These are phyloP conservation scores for Oryzias curvinotus DNA, from an alignment of 2,113 vertebrate genomes.

Conservation along the genomic window DNA sequence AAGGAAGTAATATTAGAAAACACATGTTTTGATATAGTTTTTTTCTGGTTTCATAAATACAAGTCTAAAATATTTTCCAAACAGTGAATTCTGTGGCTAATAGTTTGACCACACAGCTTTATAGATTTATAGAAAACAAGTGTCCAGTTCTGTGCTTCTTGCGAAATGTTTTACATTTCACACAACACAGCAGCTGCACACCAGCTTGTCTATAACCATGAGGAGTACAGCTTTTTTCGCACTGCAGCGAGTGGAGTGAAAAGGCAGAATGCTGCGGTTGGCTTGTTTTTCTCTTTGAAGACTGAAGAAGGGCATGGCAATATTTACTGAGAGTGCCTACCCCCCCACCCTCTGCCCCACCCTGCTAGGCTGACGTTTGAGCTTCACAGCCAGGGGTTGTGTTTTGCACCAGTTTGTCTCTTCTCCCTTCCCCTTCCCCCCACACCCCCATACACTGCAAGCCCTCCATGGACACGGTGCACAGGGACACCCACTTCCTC, in stretches of 20 bases:
- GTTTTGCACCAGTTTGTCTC: slow-evolving; percentile 57
- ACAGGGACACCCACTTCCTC: slow-evolving; percentile 74
- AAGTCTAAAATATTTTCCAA: not conserved
- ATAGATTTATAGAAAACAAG: too few species aligned
- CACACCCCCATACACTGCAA: slow-evolving; percentile 12
- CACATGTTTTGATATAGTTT: too few species aligned
- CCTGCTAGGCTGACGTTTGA: slow-evolving; percentile 64
- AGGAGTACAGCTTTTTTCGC: slow-evolving; percentile 37
- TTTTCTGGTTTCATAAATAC: slow-evolving; percentile 18
- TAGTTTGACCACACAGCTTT: slow-evolving; percentile 47
- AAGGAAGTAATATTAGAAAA: too few species aligned
- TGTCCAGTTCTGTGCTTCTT: slow-evolving; percentile 24
- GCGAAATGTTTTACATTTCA: slow-evolving; percentile 38
- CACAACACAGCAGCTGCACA: slow-evolving; percentile 40
- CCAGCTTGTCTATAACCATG: slow-evolving; percentile 47
- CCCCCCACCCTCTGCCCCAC: slow-evolving; percentile 42
- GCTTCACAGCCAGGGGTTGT: slow-evolving; percentile 66
- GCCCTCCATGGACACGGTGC: slow-evolving; percentile 57
- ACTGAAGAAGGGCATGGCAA: slow-evolving; percentile 67
- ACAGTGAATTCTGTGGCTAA: slow-evolving; percentile 21
- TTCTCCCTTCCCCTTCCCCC: slow-evolving; percentile 10
- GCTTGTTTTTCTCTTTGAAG: slow-evolving; percentile 69
- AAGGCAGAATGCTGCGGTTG: slow-evolving; percentile 53
- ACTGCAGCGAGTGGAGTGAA: slow-evolving; percentile 24
- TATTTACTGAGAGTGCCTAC: slow-evolving; percentile 64